Evolutionary conservation across 1,140 invertebrate genomes (phyloP).

Genomic region (Achroia grisella): DNA sequence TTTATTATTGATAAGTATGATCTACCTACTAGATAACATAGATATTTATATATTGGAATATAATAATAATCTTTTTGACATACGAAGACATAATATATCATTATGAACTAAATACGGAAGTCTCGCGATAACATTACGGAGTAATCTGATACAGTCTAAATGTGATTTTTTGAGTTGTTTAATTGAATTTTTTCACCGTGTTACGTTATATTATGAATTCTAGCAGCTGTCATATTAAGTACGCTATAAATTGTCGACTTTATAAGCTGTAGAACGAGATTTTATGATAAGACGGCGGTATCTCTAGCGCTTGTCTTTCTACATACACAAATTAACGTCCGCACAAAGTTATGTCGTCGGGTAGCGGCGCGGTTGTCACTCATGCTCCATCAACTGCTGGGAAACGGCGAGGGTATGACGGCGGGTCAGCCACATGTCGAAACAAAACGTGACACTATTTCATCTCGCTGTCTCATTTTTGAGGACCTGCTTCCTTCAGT

Average conservation of each 20-base stretch:
- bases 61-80: neutral
- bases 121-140: neutral
- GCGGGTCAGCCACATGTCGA: slow-evolving; percentile 68
- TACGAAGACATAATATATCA: too few species aligned
- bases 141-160: slow-evolving; percentile 22
- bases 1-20: too few species aligned
- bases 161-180: slow-evolving; percentile 23
- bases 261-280: slow-evolving; percentile 50
- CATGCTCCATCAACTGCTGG: slow-evolving; percentile 72
- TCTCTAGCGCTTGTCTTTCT: slow-evolving; percentile 42
- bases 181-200: slow-evolving; percentile 27
- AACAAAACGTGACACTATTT: slow-evolving; percentile 53
- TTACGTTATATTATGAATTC: slow-evolving; percentile 37
- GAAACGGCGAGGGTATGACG: slow-evolving; percentile 64
- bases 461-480: slow-evolving; percentile 54
- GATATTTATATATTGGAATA: too few species aligned
- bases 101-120: too few species aligned
- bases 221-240: slow-evolving; percentile 59
- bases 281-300: slow-evolving; percentile 42
- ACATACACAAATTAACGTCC: slow-evolving; percentile 57
- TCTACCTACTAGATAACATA: too few species aligned
- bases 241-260: slow-evolving; percentile 51
- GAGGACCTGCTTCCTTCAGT: slow-evolving; percentile 33
- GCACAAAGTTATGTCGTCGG: slow-evolving; percentile 58
- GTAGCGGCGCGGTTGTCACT: slow-evolving; percentile 53